Base-by-base conservation (phyloP, 2,113 vertebrate genomes). In the Seriola dumerili region DNA sequence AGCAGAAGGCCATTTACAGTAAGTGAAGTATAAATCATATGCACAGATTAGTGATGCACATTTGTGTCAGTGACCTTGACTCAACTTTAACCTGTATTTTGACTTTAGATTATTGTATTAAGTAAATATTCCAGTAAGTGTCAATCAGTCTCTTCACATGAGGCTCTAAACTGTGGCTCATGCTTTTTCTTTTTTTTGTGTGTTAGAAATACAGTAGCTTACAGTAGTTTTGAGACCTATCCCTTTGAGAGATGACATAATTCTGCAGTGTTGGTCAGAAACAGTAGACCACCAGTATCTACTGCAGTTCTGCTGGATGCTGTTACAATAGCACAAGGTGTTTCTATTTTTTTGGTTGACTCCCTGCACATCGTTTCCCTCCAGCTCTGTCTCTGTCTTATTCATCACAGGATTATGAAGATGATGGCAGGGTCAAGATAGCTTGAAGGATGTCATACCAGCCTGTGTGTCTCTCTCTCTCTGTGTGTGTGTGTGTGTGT, bases 361-460 rank as follows among this genome's bases (percentile, higher is more conserved):
- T 21, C 8, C 21, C 23, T 48, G 29, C 36, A 38, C 52, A 19
- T 19, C 25, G 8, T 48, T 34, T 0, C 6, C 34, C 65, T 69
- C 29, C 14, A 59, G 72, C 55, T 69, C 66, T 23, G 67, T 54
- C 52, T n/a, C 54, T 25, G 54, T 69, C 58, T 74, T 34, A 54
- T 19, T 72, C 50, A 19, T 80, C 42, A 25, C 23, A 55, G 50
- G 68, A 77, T 72, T 72, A 78, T 32, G 64, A 55, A 16, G 0
- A 25, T 19, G 69, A 48, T 76, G 76, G 67, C 68, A 44, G 55
- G 73, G 73, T 83, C 71, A 83, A 44, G 72, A 40, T 54, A 32
- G 69, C 50, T 55, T 59, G 12, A 81, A 68, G 61, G 46, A 44
- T 84, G 65, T 75, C 29, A 11, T 40, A n/a, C 23, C 17, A 1